A percentile compares a stretch with the other conserved stretches of the same genome.
phyloP scores from a whole-genome alignment of 1,140 invertebrate species.

The Saccostrea glomerata region DNA sequence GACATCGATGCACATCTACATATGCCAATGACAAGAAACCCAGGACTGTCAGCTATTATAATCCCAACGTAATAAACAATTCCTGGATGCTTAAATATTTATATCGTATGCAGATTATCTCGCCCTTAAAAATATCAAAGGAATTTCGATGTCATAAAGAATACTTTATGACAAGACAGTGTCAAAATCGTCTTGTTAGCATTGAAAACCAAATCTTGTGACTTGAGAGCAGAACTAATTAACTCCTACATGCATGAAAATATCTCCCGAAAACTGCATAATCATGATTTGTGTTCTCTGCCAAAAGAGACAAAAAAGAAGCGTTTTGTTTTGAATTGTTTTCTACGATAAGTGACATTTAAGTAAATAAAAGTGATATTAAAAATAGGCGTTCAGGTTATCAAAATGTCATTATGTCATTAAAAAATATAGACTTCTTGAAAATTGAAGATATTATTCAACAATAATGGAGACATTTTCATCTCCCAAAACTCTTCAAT shows the following conservation, averaged over 20 bases:
- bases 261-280: neutral
- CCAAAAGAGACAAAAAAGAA: neutral
- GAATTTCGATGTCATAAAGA: constrained; percentile 14
- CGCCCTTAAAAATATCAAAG: constrained; percentile 35
- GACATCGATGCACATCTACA: constrained; percentile 2
- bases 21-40: neutral
- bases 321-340: no score
- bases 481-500: no score
- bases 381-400: neutral
- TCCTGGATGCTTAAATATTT: neutral
- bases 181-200: constrained; percentile 28
- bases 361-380: neutral
- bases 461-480: no score
- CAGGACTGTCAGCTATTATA: neutral
- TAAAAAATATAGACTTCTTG: no score
- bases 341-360: neutral
- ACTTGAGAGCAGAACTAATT: constrained; percentile 7
- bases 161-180: neutral
- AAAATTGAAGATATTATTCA: no score
- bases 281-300: neutral
- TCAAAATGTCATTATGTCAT: neutral
- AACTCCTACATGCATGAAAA: constrained; percentile 22
- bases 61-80: constrained; percentile 5
- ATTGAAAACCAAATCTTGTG: neutral
- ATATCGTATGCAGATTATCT: constrained; percentile 23